Evolutionary conservation across 37 sponge, comb jelly and placozoan species (phyloP).

Genomic region (Theonella swinhoei): DNA sequence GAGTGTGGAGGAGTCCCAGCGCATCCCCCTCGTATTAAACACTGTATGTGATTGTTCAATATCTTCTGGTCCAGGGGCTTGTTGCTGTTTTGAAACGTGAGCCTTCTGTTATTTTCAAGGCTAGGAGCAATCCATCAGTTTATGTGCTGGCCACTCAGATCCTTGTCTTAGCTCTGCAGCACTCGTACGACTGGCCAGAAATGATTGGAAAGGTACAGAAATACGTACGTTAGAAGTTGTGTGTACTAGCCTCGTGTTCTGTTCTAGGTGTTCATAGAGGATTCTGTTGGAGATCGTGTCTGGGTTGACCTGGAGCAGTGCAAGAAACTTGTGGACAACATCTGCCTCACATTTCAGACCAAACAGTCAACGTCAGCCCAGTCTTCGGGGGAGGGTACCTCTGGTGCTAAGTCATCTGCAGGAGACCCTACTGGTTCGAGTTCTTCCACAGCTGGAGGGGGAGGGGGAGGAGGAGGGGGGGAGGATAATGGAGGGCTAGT

Average conservation of each 20-base stretch:
- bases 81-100: slow-evolving; percentile 68
- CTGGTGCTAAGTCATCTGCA: not conserved
- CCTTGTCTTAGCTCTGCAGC: slow-evolving; percentile 45
- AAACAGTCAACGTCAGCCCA: not conserved
- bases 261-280: slow-evolving; percentile 81
- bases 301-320: slow-evolving; percentile 87
- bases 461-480: slow-evolving; percentile 17
- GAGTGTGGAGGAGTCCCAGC: no score
- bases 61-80: slow-evolving; percentile 56
- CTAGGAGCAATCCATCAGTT: slow-evolving; percentile 54
- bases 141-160: slow-evolving; percentile 68
- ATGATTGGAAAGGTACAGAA: slow-evolving; percentile 65
- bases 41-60: no score
- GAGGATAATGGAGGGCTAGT: not conserved
- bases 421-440: not conserved
- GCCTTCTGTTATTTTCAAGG: slow-evolving; percentile 63
- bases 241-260: not conserved
- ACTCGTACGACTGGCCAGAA: slow-evolving; percentile 89
- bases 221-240: not conserved
- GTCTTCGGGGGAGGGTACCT: not conserved
- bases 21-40: no score
- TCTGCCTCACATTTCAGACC: slow-evolving; percentile 75
- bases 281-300: slow-evolving; percentile 78
- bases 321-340: slow-evolving; percentile 81
- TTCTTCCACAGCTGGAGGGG: not conserved